Evolutionary conservation across 1,140 invertebrate genomes (phyloP).

Genomic region (Cherax quadricarinatus): DNA sequence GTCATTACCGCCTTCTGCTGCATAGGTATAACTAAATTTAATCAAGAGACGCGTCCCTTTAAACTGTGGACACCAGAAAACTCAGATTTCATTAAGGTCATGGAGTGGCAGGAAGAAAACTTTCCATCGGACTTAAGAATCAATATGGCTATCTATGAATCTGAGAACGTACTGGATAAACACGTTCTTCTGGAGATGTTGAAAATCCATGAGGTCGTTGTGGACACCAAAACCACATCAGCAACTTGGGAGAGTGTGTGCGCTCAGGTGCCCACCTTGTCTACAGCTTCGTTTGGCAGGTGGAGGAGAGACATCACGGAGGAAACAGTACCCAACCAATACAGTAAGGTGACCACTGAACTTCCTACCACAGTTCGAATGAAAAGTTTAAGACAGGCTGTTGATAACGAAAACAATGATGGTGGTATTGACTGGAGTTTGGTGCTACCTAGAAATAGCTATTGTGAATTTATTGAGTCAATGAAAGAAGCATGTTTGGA

Average conservation of each 20-base stretch:
- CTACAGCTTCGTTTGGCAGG: slow-evolving; percentile 26
- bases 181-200: slow-evolving; percentile 78
- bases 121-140: slow-evolving; percentile 82
- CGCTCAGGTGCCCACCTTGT: slow-evolving; percentile 46
- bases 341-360: slow-evolving; percentile 74
- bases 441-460: slow-evolving; percentile 35
- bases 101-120: slow-evolving; percentile 84
- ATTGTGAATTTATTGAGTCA: slow-evolving; percentile 66
- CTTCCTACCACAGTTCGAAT: not conserved
- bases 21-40: slow-evolving; percentile 13
- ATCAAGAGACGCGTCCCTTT: not conserved
- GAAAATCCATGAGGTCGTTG: slow-evolving; percentile 51
- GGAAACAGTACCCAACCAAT: no score
- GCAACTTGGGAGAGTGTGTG: slow-evolving; percentile 57
- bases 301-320: slow-evolving; percentile 3
- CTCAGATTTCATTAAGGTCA: slow-evolving; percentile 83
- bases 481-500: slow-evolving; percentile 66
- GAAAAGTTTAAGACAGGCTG: slow-evolving; percentile 73
- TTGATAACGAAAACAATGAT: slow-evolving; percentile 24
- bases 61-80: slow-evolving; percentile 75
- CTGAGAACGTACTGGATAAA: slow-evolving; percentile 83
- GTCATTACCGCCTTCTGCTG: slow-evolving; percentile 19
- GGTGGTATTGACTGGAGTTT: slow-evolving; percentile 23
- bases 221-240: not conserved
- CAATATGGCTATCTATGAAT: slow-evolving; percentile 82